Percentiles rank a stretch among this genome's conserved stretches.
Evolutionary conservation across 2,888 invertebrate species (phyloP).

Genomic region (Neria commutata): DNA sequence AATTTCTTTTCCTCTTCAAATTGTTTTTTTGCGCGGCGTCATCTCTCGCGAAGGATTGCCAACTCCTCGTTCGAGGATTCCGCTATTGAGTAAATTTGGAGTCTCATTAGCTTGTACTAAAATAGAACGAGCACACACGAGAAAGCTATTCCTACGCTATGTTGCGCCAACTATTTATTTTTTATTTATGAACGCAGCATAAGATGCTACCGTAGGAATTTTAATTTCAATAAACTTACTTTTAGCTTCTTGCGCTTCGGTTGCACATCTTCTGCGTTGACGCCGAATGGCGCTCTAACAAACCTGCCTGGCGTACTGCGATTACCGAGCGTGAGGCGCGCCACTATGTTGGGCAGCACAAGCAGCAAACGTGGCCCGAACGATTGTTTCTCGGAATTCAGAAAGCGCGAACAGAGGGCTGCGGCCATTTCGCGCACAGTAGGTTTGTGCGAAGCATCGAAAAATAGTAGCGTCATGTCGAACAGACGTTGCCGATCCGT

Average conservation of each 20-base stretch:
- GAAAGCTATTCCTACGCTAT: too few relatives aligned
- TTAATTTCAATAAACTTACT: conserved; percentile 18
- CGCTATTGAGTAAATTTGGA: too few relatives aligned
- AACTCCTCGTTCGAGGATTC: too few relatives aligned
- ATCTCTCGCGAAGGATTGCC: too few relatives aligned
- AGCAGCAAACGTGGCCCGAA: conserved; percentile 72
- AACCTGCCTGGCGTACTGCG: conserved; percentile 66
- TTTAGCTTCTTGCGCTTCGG: conserved; percentile 28
- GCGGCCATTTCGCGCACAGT: conserved; percentile 77
- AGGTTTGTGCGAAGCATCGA: conserved; percentile 74
- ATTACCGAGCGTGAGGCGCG: conserved; percentile 64
- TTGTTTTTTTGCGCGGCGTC: too few relatives aligned
- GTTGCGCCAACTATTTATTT: too few relatives aligned
- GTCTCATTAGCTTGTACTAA: too few relatives aligned
- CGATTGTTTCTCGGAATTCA: conserved; percentile 73
- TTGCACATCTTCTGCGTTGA: conserved; percentile 16
- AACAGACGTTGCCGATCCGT: conserved; percentile 72
- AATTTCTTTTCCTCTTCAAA: too few relatives aligned
- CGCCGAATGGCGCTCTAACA: conserved; percentile 63
- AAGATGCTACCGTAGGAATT: background rate
- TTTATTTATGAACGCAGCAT: too few relatives aligned
- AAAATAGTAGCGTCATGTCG: conserved; percentile 69
- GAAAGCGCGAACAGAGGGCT: conserved; percentile 80
- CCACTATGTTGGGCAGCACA: conserved; percentile 67
- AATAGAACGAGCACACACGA: too few relatives aligned